Evolutionary conservation across 2,797 vertebrate genomes (phyloP).

Genomic region (Salarias fasciatus): DNA sequence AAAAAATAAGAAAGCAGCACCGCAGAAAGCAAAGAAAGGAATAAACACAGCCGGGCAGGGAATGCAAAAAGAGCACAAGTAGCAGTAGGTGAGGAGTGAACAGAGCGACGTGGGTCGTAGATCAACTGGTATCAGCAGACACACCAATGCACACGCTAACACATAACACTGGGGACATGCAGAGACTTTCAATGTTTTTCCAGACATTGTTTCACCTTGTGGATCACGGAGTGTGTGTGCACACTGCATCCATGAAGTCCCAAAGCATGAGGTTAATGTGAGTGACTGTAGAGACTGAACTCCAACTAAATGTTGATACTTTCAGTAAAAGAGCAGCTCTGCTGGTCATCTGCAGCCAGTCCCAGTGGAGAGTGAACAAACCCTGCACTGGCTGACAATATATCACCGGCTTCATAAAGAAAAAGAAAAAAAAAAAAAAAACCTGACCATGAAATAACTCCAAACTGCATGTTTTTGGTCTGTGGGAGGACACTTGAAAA

Average conservation of each 20-base stretch:
- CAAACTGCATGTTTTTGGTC: too few species aligned
- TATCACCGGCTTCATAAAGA: too few species aligned
- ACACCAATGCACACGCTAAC: conserved; percentile 26
- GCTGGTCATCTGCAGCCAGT: too few species aligned
- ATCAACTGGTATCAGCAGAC: conserved; percentile 35
- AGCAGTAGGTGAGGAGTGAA: conserved; percentile 25
- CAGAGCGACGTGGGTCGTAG: conserved; percentile 3
- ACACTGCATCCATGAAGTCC: not conserved
- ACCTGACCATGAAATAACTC: too few species aligned
- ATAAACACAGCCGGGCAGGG: not conserved
- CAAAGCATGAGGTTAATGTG: not conserved
- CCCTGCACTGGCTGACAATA: too few species aligned
- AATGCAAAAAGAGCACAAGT: conserved; percentile 1
- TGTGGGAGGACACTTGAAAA: too few species aligned
- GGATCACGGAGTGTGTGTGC: not conserved
- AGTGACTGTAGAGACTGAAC: not conserved
- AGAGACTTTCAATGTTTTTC: conserved; percentile 16
- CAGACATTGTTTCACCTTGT: conserved; percentile 14
- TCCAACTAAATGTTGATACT: not conserved
- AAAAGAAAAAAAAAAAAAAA: too few species aligned
- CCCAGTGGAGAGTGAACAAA: too few species aligned
- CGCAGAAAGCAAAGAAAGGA: conserved; percentile 38
- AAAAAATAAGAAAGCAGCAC: conserved; percentile 29
- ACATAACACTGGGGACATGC: conserved; percentile 4
- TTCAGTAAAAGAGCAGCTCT: too few species aligned